These are phyloP conservation scores for Circaetus cinerascens DNA, from an alignment of 2,113 vertebrate species.

Conservation along the genomic window DNA sequence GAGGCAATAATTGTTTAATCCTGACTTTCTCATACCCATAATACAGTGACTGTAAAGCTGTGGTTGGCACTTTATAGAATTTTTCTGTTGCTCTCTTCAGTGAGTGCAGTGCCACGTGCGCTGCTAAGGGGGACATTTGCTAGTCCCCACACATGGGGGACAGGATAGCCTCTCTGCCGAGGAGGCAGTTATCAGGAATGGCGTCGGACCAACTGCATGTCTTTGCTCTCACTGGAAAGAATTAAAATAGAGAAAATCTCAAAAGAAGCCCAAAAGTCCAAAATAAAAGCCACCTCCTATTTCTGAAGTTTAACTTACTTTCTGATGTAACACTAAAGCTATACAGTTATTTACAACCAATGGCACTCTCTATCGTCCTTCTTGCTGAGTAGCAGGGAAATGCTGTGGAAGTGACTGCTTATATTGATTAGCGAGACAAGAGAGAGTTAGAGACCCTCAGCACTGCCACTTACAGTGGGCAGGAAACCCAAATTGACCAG, in stretches of 20 bases:
- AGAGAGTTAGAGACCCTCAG: conserved; percentile 77
- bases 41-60: conserved; percentile 25
- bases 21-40: neutral
- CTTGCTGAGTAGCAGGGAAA: conserved; percentile 77
- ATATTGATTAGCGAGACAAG: conserved; percentile 77
- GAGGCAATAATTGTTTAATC: conserved; percentile 67
- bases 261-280: neutral
- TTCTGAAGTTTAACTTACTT: conserved; percentile 48
- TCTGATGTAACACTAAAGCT: neutral
- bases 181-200: neutral
- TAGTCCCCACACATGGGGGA: neutral
- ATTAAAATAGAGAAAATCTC: neutral
- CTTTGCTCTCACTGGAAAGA: neutral
- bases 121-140: neutral
- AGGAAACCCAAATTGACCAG: conserved; percentile 80
- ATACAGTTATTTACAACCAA: conserved; percentile 49
- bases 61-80: conserved; percentile 11
- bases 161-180: accelerated
- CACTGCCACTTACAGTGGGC: conserved; percentile 79
- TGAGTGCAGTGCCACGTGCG: neutral
- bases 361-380: conserved; percentile 37
- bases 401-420: conserved; percentile 74
- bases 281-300: neutral
- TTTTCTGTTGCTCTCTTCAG: neutral
- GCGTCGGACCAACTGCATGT: neutral